These are phyloP conservation scores for Drosophila ficusphila DNA, from an alignment of 1,140 invertebrate species.

Conservation along the genomic window DNA sequence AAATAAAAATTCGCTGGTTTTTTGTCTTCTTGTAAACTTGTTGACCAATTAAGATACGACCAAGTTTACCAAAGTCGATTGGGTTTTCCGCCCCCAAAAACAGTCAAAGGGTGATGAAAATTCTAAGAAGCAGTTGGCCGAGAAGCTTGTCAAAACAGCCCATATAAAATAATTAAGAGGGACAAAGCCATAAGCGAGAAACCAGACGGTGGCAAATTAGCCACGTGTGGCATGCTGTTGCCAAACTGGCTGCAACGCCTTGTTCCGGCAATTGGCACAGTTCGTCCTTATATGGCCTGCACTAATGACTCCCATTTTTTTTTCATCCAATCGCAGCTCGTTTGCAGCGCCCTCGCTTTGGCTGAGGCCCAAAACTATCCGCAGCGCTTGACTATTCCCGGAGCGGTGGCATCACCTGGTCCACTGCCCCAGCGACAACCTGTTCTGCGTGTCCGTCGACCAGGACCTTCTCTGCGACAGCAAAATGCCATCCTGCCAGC, in stretches of 20 bases:
- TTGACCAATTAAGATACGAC: background rate
- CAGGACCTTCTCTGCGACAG: constrained; percentile 75
- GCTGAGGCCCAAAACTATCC: constrained; percentile 85
- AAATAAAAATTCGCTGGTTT: too few relatives aligned
- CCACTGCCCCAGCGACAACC: constrained; percentile 84
- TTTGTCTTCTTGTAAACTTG: background rate
- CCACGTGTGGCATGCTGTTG: constrained; percentile 34
- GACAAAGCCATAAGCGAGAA: constrained; percentile 15
- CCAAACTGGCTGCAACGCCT: constrained; percentile 8
- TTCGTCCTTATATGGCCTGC: constrained; percentile 17
- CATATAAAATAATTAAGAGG: constrained; percentile 37
- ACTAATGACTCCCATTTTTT: constrained; percentile 17
- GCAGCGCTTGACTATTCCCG: constrained; percentile 86
- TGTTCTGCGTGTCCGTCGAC: constrained; percentile 84
- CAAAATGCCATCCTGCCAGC: constrained; percentile 85
- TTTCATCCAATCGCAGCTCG: constrained; percentile 40
- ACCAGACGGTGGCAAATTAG: constrained; percentile 19
- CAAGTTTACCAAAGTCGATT: background rate
- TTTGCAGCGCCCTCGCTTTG: constrained; percentile 59
- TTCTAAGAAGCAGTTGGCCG: constrained; percentile 16
- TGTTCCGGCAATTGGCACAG: constrained; percentile 10
- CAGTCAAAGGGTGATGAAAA: background rate
- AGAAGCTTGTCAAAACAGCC: background rate
- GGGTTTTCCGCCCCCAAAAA: constrained; percentile 17
- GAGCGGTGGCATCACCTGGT: constrained; percentile 85